A percentile compares a stretch with the other conserved stretches of the same genome.
Evolutionary conservation across 2,888 invertebrate species (phyloP).

Genomic region (Hyposoter didymator): DNA sequence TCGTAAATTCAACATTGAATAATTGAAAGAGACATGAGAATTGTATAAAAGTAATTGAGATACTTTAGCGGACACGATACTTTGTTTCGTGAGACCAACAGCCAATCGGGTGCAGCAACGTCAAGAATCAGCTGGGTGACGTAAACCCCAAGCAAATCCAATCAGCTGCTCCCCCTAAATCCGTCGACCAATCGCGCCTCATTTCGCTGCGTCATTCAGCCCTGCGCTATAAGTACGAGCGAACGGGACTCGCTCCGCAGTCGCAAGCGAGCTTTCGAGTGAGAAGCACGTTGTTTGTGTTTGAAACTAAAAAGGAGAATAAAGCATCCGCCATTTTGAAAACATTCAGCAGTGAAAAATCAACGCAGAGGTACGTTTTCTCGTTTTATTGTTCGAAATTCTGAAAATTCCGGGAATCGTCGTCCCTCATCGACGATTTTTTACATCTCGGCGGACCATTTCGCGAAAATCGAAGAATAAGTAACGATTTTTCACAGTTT

Average conservation of each 20-base stretch:
- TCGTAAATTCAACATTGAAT: neutral
- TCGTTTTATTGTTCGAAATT: neutral
- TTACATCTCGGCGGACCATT: neutral
- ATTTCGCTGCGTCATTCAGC: constrained; percentile 54
- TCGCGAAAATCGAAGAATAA: neutral
- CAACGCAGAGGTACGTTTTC: constrained; percentile 42
- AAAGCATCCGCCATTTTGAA: constrained; percentile 13
- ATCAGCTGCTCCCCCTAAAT: constrained; percentile 64
- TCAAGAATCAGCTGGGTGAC: constrained; percentile 58
- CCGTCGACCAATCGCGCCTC: constrained; percentile 59
- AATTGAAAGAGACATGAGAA: constrained; percentile 2
- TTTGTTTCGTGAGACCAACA: constrained; percentile 68
- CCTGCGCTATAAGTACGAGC: constrained; percentile 45
- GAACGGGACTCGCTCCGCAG: constrained; percentile 41
- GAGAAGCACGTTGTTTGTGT: constrained; percentile 14
- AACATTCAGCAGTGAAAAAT: constrained; percentile 50
- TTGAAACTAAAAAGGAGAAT: neutral
- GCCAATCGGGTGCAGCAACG: constrained; percentile 70
- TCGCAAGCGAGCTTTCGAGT: constrained; percentile 32
- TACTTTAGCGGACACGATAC: constrained; percentile 25
- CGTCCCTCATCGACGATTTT: neutral
- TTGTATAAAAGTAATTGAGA: neutral
- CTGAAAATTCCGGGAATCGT: neutral
- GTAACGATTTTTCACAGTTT: neutral
- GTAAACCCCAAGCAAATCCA: constrained; percentile 58